Evolutionary conservation across 2,113 vertebrate species (phyloP).

Genomic region (Gymnogyps californianus): DNA sequence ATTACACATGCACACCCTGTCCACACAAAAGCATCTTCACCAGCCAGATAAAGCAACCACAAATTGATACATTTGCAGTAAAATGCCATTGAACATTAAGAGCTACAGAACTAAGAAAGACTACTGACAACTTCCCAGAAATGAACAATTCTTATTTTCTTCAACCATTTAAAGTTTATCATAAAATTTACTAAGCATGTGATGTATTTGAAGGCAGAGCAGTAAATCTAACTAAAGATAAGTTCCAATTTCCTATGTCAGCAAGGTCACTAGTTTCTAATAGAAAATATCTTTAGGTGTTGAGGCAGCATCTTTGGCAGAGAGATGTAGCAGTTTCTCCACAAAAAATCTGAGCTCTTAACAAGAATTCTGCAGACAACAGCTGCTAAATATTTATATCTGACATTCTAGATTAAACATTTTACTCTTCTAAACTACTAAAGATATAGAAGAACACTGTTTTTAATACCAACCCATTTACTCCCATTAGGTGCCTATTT

Average conservation of each 20-base stretch:
- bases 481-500: not conserved
- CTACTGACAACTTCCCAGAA: not conserved
- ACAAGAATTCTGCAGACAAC: not conserved
- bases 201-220: not conserved
- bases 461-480: not conserved
- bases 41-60: not conserved
- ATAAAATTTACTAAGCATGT: not conserved
- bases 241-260: not conserved
- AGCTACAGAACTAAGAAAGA: not conserved
- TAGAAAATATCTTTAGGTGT: not conserved
- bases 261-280: not conserved
- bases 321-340: not conserved
- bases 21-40: not conserved
- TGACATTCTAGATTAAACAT: not conserved
- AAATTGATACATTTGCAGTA: not conserved
- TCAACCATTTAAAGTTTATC: not conserved
- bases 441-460: not conserved
- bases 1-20: not conserved
- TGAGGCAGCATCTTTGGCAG: not conserved
- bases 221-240: not conserved
- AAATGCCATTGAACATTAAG: not conserved
- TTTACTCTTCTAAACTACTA: not conserved
- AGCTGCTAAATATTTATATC: not conserved
- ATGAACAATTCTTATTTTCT: not conserved
- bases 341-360: not conserved